Base-by-base conservation (phyloP, 2,113 vertebrate genomes). In the Octodon degus region DNA sequence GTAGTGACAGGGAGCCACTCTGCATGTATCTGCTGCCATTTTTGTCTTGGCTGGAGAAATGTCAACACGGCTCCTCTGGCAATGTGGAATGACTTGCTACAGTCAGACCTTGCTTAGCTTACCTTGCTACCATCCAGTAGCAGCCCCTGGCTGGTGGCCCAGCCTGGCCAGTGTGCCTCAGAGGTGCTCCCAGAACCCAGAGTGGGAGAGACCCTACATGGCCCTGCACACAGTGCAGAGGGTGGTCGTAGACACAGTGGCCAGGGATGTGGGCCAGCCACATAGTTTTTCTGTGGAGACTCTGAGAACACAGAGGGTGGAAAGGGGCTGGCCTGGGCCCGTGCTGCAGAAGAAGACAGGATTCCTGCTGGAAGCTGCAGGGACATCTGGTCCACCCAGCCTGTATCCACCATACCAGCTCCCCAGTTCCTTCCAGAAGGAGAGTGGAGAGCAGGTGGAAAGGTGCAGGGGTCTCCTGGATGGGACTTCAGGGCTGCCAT, bases 381-480 rank as follows among this genome's bases (percentile, higher is more conserved):
- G 30, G 55, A 14, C 3, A 4, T 9, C 83, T 9, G 30, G 53
- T 27, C 60, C 20, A 60, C 82, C 19, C 30, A 34, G 1, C 62
- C 58, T 24, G 1, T 0, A 30, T 55, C 8, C 70, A 22, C 82
- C 50, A 20, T 7, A 3, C 24, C 76, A 4, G 16, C 6, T 20
- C 10, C 13, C 60, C 1, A 40, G 32, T 0, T 11, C 3, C n/a
- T 37, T 20, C 40, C 24, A 11, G 34, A 7, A 5, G 10, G 40
- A 53, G 20, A 1, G 25, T 3, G 13, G 47, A 27, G 76, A 22
- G 43, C 32, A 0, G 43, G 34, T 10, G 32, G 12, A 60, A 4
- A 24, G 14, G 4, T 14, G 22, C 1, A 10, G 1, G 34, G 19
- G 6, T 7, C 5, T 3, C 24, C 32, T 0, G 22, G 72, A 77